A percentile compares a stretch with the other conserved stretches of the same genome.
Evolutionary conservation across 2,797 vertebrate species (phyloP).

Genomic region (Streptopelia turtur): DNA sequence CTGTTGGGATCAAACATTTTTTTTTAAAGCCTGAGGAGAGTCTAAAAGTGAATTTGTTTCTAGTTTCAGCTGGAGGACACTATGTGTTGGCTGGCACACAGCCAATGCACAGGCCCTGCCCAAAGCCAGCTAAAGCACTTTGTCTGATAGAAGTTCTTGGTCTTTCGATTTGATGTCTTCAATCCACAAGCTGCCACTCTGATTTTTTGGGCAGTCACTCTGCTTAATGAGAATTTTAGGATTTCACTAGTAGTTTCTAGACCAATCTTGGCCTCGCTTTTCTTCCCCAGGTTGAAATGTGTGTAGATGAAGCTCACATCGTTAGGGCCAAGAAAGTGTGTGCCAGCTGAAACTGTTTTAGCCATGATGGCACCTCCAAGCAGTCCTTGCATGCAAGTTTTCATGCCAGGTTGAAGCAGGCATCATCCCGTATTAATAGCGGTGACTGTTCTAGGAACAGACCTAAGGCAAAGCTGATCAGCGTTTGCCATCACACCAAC

Average conservation of each 20-base stretch:
- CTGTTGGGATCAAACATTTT: neutral
- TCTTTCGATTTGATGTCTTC: neutral
- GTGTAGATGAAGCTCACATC: neutral
- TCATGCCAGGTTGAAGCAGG: neutral
- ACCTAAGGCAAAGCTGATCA: neutral
- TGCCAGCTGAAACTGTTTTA: neutral
- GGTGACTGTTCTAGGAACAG: neutral
- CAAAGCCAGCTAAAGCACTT: neutral
- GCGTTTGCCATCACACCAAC: neutral
- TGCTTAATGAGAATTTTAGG: neutral
- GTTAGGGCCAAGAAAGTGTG: neutral
- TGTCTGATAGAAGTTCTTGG: neutral
- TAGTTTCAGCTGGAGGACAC: neutral
- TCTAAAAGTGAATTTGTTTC: neutral
- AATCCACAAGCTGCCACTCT: neutral
- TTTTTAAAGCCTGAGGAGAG: neutral
- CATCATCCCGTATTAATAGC: neutral
- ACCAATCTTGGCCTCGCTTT: neutral
- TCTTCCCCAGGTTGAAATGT: neutral
- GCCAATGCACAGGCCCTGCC: neutral
- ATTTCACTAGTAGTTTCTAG: neutral
- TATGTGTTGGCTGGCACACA: accelerated
- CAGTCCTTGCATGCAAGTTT: neutral
- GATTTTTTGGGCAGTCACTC: neutral
- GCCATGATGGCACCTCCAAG: neutral